Percentiles rank a stretch among this genome's conserved stretches.
phyloP scores from a whole-genome alignment of 2,113 vertebrate genomes.

The Chlorodrepanis virens region DNA sequence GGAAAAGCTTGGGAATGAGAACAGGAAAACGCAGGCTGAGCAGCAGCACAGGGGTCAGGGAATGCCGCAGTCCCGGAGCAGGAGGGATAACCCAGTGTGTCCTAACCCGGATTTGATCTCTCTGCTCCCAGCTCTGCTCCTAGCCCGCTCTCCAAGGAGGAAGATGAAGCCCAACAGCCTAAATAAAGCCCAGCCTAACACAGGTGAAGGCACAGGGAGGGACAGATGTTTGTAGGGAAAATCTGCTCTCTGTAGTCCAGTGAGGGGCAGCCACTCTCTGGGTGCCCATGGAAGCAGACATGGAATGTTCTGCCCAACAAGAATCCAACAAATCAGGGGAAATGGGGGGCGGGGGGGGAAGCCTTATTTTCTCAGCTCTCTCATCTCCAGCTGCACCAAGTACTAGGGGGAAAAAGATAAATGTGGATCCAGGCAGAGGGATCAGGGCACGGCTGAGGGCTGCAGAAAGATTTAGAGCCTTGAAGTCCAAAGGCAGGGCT shows the following conservation, averaged over 20 bases:
- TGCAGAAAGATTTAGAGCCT: slow-evolving; percentile 5
- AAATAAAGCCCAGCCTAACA: background rate
- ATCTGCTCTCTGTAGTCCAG: rapidly evolving
- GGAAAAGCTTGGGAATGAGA: background rate
- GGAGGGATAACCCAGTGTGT: background rate
- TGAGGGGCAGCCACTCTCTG: rapidly evolving
- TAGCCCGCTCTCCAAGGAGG: background rate
- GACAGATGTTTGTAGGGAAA: rapidly evolving
- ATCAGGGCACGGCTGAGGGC: background rate
- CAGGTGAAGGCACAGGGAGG: background rate
- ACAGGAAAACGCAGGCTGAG: background rate
- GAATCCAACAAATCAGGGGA: background rate
- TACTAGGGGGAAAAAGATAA: background rate
- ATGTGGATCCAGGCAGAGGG: background rate
- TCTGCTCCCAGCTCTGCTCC: rapidly evolving
- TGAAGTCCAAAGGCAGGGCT: background rate
- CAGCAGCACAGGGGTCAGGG: background rate
- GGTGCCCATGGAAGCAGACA: background rate
- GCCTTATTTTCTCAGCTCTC: background rate
- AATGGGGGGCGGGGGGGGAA: background rate
- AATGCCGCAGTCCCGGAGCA: rapidly evolving
- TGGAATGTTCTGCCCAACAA: background rate
- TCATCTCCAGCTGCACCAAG: background rate
- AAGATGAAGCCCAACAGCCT: background rate
- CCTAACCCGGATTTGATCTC: background rate